These are phyloP conservation scores for Palaemon carinicauda DNA, from an alignment of 1,140 invertebrate genomes.

Conservation along the genomic window DNA sequence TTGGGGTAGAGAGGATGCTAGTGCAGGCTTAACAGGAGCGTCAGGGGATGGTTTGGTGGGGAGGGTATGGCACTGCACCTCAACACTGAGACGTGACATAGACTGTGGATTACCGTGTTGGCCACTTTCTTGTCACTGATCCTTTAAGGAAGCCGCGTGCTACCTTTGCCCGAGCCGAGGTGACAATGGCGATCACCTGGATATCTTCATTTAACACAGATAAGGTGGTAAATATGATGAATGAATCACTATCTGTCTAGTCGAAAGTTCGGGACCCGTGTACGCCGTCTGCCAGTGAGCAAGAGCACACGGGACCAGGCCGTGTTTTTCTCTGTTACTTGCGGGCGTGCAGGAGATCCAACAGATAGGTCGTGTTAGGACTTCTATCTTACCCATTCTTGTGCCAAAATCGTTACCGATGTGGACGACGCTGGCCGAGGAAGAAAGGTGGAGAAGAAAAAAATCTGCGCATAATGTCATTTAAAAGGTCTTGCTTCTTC, in stretches of 20 bases:
- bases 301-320: background rate
- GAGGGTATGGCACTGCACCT: too few relatives aligned
- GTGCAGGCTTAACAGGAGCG: too few relatives aligned
- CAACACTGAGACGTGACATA: too few relatives aligned
- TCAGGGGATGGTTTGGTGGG: too few relatives aligned
- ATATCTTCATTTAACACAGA: background rate
- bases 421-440: background rate
- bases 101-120: too few relatives aligned
- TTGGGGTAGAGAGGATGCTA: too few relatives aligned
- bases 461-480: background rate
- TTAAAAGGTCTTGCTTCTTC: background rate
- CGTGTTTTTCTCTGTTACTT: conserved; percentile 3
- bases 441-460: background rate
- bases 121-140: too few relatives aligned
- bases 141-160: too few relatives aligned
- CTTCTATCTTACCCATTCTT: conserved; percentile 14
- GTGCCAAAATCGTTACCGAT: background rate
- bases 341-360: background rate
- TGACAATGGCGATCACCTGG: background rate
- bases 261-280: background rate
- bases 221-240: background rate
- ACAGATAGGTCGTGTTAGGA: background rate
- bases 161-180: too few relatives aligned
- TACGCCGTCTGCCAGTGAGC: background rate
- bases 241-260: background rate